Percentiles rank a stretch among this genome's conserved stretches.
phyloP scores from a whole-genome alignment of 92 coral and sea anemone species.

The Isaurus tuberculatus region DNA sequence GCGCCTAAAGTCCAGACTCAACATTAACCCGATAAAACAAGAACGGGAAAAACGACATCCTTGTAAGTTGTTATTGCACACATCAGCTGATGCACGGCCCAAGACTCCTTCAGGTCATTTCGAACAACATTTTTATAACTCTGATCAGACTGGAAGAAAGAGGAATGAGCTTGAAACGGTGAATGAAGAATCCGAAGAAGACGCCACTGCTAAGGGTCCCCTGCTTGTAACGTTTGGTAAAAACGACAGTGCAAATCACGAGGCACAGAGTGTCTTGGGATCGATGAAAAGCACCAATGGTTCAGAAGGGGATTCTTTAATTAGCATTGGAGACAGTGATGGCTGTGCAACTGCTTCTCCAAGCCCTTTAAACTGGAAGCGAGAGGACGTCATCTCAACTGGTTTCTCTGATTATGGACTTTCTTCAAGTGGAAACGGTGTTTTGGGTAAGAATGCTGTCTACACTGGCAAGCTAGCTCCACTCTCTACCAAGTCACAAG shows the following conservation, averaged over 20 bases:
- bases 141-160: not conserved
- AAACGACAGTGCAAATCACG: not conserved
- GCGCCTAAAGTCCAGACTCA: conserved; percentile 23
- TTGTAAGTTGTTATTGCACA: conserved; percentile 14
- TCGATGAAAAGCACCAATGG: not conserved
- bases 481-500: not conserved
- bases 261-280: not conserved
- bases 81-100: conserved; percentile 14
- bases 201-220: conserved; percentile 22
- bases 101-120: conserved; percentile 39
- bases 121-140: not conserved
- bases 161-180: conserved; percentile 14
- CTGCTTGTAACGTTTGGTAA: not conserved
- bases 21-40: conserved; percentile 17
- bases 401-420: conserved; percentile 20
- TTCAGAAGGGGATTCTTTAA: conserved; percentile 12
- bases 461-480: conserved; percentile 1
- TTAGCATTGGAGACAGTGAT: conserved; percentile 23
- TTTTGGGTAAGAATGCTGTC: not conserved
- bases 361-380: conserved; percentile 9
- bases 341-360: conserved; percentile 24
- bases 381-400: conserved; percentile 29
- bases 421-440: conserved; percentile 10
- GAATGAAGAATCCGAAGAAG: conserved; percentile 16
- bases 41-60: conserved; percentile 23